phyloP scores from a whole-genome alignment of 2,113 vertebrate species.

The Dendrocopos noguchii region DNA sequence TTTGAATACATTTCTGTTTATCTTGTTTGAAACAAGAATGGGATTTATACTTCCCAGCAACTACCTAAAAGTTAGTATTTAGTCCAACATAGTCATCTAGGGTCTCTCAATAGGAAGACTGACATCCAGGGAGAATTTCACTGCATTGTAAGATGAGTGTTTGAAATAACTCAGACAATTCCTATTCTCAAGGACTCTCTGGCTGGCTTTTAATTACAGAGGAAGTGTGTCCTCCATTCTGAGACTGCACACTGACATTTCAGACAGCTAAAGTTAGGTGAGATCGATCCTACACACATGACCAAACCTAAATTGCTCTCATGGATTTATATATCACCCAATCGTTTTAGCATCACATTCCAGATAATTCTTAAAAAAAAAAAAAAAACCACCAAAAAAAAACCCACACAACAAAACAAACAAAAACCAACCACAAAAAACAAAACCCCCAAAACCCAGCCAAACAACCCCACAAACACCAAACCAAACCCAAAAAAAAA shows the following conservation, averaged over 20 bases:
- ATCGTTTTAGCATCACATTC: conserved; percentile 5
- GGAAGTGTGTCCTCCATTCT: background rate
- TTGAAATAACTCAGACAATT: background rate
- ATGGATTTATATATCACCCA: background rate
- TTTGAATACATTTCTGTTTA: background rate
- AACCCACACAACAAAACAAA: too few relatives aligned
- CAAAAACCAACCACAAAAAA: background rate
- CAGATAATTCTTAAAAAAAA: background rate
- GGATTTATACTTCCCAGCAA: background rate
- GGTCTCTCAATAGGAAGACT: background rate
- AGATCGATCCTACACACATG: background rate
- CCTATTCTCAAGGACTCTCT: background rate
- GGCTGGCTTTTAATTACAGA: background rate
- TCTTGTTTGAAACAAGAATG: background rate
- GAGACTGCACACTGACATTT: background rate
- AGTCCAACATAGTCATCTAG: background rate
- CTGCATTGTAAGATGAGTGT: background rate
- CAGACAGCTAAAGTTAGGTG: conserved; percentile 22
- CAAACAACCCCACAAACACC: background rate
- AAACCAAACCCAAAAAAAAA: background rate
- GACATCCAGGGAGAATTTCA: background rate
- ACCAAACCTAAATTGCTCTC: background rate
- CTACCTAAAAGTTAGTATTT: background rate
- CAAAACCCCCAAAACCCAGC: too few relatives aligned
- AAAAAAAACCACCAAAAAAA: background rate